Conservation (phyloP, 1,140 invertebrate species). For the Papilio machaon region DNA sequence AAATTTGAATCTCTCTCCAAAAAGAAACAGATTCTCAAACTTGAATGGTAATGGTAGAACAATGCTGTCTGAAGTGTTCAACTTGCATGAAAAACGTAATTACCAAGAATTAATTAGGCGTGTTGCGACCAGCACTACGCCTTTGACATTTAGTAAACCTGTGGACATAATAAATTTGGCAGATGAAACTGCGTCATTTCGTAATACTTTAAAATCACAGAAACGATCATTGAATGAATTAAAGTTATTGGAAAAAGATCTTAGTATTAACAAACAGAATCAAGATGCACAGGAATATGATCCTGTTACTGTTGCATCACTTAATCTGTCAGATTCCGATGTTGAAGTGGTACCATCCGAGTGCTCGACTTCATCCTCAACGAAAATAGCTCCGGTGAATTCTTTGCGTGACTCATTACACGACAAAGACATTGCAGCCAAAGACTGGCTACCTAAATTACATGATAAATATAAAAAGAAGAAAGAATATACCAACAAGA, state of each 20-base stretch:
- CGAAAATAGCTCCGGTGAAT: slow-evolving; percentile 70
- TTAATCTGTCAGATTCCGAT: slow-evolving; percentile 79
- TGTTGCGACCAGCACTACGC: slow-evolving; percentile 56
- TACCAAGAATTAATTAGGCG: slow-evolving; percentile 75
- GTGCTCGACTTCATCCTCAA: slow-evolving; percentile 71
- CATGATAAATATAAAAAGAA: slow-evolving; percentile 75
- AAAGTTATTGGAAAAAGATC: slow-evolving; percentile 64
- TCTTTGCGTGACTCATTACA: slow-evolving; percentile 63
- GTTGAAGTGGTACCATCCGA: slow-evolving; percentile 73
- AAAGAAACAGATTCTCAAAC: slow-evolving; percentile 59
- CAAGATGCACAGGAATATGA: slow-evolving; percentile 70
- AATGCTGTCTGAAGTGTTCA: slow-evolving; percentile 74
- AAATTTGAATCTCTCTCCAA: slow-evolving; percentile 53
- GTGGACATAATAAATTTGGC: slow-evolving; percentile 62
- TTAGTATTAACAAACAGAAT: slow-evolving; percentile 56
- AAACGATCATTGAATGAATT: slow-evolving; percentile 66
- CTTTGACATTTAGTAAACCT: slow-evolving; percentile 49
- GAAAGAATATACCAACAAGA: slow-evolving; percentile 63
- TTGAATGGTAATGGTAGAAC: slow-evolving; percentile 65
- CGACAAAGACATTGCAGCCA: slow-evolving; percentile 60
- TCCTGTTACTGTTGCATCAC: slow-evolving; percentile 74
- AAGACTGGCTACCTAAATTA: slow-evolving; percentile 70
- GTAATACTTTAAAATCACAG: slow-evolving; percentile 63
- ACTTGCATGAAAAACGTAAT: slow-evolving; percentile 77
- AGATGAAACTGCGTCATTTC: slow-evolving; percentile 67